These are phyloP conservation scores for Psammodynastes pulverulentus DNA, from an alignment of 2,113 vertebrate genomes.

Conservation along the genomic window DNA sequence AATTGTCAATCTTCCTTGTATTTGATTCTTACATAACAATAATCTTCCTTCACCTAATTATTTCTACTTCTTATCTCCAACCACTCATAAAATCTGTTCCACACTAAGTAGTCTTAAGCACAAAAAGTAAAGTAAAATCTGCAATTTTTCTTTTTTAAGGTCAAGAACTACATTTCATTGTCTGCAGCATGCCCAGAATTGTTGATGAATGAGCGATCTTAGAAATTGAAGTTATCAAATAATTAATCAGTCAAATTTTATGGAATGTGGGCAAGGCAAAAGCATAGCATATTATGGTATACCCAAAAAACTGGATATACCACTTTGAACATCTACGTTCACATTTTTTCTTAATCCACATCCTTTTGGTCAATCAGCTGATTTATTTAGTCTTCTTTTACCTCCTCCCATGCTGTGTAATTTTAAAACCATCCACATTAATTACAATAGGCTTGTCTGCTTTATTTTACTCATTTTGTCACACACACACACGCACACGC, in stretches of 20 bases:
- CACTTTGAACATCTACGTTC: background rate
- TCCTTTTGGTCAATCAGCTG: background rate
- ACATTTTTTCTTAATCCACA: background rate
- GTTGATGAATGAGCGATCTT: background rate
- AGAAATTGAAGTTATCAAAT: background rate
- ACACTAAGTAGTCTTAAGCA: too few relatives aligned
- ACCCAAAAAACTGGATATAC: background rate
- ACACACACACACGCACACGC: too few relatives aligned
- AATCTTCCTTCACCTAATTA: too few relatives aligned
- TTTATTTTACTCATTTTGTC: background rate
- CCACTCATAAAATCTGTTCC: too few relatives aligned
- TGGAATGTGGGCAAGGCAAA: background rate
- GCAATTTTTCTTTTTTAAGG: background rate
- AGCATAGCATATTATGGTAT: background rate
- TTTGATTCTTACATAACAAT: too few relatives aligned
- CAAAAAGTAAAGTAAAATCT: background rate
- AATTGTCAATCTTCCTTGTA: too few relatives aligned
- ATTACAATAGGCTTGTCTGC: background rate
- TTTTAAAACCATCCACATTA: background rate
- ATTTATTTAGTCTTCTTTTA: background rate
- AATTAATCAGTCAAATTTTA: background rate
- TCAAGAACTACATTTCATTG: background rate
- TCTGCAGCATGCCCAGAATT: background rate
- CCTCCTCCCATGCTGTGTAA: background rate
- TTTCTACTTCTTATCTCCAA: too few relatives aligned